Base-by-base conservation (phyloP, 2,797 vertebrate genomes). In the Odontamblyopus lacepedii region DNA sequence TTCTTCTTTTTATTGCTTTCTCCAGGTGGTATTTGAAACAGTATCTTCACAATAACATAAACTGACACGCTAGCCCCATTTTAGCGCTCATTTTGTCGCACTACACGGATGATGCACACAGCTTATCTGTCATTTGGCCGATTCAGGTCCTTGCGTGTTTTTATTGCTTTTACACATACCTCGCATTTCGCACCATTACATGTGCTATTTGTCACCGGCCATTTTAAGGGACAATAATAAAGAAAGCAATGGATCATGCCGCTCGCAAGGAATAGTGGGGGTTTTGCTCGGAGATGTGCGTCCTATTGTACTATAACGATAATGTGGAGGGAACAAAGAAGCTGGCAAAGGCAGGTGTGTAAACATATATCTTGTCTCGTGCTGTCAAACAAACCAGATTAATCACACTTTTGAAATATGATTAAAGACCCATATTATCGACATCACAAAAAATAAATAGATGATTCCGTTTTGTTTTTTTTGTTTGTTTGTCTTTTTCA, bases 211-310 rank as follows among this genome's bases (percentile, higher is more conserved):
- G 61, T 69, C 67, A 74, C 1, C 63, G 51, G 38, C 60, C 50
- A 44, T 74, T 63, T 74, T 57, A 59, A 64, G 63, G 59, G 27
- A 63, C 51, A 56, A 16, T 57, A 63, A 66, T 59, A 63, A 64
- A 72, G 65, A 74, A 63, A 27, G n/a, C 55, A 75, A 66, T 67
- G 44, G 19, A 41, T 71, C 68, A 66, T 6, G 50, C 41, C 5
- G 35, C 62, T 75, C 44, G 23, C 57, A 11, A 35, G 63, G 27
- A 48, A 35, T 63, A 26, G 26, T 51, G 59, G 5, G 41, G 38
- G 32, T 55, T 66, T 23, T 62, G 44, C 69, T 26, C 53, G 5
- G 56, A 66, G 55, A 44, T 44, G 13, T 56, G 35, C 56, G 19
- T 69, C 26, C 59, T 35, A 44, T 56, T 44, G 51, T 19, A 3